These are phyloP conservation scores for Zosterops japonicus DNA, from an alignment of 2,113 vertebrate genomes.

Conservation along the genomic window DNA sequence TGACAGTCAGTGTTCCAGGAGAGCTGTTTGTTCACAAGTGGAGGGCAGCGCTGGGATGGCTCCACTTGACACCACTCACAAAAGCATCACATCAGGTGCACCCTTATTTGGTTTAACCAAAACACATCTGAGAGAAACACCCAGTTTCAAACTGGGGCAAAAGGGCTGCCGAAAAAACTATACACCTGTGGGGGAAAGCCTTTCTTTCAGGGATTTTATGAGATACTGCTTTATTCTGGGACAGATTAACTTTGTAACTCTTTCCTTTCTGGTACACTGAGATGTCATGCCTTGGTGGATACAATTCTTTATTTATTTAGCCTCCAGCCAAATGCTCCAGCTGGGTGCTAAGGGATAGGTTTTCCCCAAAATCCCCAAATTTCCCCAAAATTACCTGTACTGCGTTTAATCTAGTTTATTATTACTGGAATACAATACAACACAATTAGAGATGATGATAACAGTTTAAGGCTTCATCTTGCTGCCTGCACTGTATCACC, in stretches of 20 bases:
- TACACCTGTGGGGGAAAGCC: neutral
- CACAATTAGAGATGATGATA: neutral
- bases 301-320: neutral
- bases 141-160: neutral
- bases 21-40: neutral
- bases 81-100: neutral
- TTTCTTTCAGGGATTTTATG: neutral
- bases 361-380: neutral
- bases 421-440: neutral
- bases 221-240: neutral
- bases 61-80: neutral
- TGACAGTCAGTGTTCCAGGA: rapidly evolving
- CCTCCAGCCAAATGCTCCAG: neutral
- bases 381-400: neutral
- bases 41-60: neutral
- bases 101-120: neutral
- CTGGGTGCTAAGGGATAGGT: neutral
- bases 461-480: neutral
- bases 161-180: neutral
- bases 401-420: neutral
- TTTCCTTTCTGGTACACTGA: neutral
- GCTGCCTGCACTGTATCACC: neutral
- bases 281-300: neutral
- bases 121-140: neutral
- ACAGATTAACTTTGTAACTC: neutral